Base-by-base conservation (phyloP, 2,888 invertebrate genomes). In the Lasius fuliginosus region DNA sequence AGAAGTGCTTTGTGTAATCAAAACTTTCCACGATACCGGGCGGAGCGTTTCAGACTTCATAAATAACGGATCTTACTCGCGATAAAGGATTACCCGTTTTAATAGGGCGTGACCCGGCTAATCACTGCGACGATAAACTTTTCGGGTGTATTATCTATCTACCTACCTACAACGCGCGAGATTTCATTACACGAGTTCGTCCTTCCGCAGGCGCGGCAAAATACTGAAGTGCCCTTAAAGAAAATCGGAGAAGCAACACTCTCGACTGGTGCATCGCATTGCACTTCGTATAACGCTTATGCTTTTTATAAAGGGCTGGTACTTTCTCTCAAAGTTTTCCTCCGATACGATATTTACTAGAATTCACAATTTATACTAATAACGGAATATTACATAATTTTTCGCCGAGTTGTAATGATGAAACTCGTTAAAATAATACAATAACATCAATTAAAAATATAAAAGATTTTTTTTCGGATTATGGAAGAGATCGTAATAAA, bases 11-110 rank as follows among this genome's bases (percentile, higher is more conserved):
- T 81, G 74, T 49, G 87, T 76, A 87, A 87, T 87, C 87, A 85
- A 87, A 87, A 87, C 87, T 87, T 87, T 87, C 62, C 71, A 30
- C 64, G 76, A 82, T 84, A 85, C 85, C 87, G 81, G 73, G 74
- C 85, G 62, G 53, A 53, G 79, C 67, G 79, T 67, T 83, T 68
- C 83, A 81, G 69, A 69, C 79, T 69, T 83, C 68, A 69, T 79
- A 81, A 81, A 83, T 81, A 81, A 83, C 81, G 83, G 81, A 83
- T 83, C 83, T 83, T 83, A 83, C 65, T 81, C 36, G 36, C 58
- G 79, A 81, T 81, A 81, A 81, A 81, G 79, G 79, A 81, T 81
- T 81, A 81, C 46, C 46, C 79, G 79, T 73, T 81, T 81, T 81
- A 81, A 81, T 81, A 81, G 79, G 46, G 79, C 73, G 73, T 60